phyloP scores from a whole-genome alignment of 2,797 vertebrate genomes.

The Delichon dasypus region DNA sequence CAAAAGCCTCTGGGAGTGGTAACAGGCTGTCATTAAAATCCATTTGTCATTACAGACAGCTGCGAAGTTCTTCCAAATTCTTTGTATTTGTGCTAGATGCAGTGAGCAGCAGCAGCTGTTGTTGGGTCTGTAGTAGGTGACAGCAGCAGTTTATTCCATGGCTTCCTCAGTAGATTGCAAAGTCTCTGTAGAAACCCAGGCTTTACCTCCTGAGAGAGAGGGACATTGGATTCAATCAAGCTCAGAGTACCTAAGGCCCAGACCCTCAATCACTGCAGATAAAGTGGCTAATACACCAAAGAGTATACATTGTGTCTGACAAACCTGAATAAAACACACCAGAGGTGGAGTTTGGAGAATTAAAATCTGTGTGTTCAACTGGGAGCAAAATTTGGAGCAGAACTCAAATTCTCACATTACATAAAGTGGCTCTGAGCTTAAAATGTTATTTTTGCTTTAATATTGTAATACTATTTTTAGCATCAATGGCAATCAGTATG shows the following conservation, averaged over 20 bases:
- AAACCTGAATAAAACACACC: background rate
- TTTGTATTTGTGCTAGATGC: background rate
- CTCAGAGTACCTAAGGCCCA: background rate
- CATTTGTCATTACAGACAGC: background rate
- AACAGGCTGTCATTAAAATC: background rate
- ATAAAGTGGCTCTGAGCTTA: background rate
- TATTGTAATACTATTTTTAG: constrained; percentile 33
- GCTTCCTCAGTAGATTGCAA: background rate
- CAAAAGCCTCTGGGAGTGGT: background rate
- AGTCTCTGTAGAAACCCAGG: background rate
- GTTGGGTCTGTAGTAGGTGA: background rate
- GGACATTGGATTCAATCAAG: background rate
- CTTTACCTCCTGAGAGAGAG: background rate
- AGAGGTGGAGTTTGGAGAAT: background rate
- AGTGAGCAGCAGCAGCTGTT: background rate
- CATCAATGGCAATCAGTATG: background rate
- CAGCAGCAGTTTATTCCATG: background rate
- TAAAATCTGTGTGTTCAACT: background rate
- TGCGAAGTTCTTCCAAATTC: background rate
- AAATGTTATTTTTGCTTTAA: constrained; percentile 16
- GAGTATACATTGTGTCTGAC: background rate
- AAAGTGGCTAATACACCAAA: background rate
- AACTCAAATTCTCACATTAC: background rate
- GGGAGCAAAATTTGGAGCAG: background rate
- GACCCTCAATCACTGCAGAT: background rate